These are phyloP conservation scores for Gyps fulvus DNA, from an alignment of 2,113 vertebrate genomes.

Conservation along the genomic window DNA sequence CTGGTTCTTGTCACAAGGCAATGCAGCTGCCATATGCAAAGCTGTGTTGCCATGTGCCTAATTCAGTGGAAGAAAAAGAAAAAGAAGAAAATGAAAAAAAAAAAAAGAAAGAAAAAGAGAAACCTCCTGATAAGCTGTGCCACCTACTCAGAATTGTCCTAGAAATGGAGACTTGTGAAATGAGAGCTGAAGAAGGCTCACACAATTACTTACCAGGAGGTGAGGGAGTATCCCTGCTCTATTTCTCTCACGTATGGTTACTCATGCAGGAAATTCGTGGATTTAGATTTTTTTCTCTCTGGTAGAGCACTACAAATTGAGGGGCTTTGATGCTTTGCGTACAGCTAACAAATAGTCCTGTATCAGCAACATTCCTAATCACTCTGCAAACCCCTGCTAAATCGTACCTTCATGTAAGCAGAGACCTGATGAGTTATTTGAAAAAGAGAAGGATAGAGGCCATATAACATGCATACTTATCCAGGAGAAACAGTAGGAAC, in stretches of 20 bases:
- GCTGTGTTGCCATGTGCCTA: conserved; percentile 69
- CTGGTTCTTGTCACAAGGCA: conserved; percentile 44
- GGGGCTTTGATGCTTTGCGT: neutral
- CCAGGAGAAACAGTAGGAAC: neutral
- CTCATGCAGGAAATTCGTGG: neutral
- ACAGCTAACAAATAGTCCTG: neutral
- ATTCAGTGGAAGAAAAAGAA: neutral
- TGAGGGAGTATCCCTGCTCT: neutral
- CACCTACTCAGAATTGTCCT: neutral
- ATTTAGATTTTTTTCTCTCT: neutral
- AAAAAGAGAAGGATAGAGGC: neutral
- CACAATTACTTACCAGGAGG: neutral
- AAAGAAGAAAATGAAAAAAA: too few relatives aligned
- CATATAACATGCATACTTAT: neutral
- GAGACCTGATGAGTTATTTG: neutral
- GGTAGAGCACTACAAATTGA: neutral
- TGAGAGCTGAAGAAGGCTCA: neutral
- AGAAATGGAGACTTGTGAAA: neutral
- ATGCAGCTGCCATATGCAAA: conserved; percentile 65
- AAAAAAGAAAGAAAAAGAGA: neutral
- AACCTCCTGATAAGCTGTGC: neutral
- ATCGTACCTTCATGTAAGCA: rapidly evolving
- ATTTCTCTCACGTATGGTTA: neutral
- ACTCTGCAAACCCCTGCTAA: neutral
- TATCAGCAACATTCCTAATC: neutral